These are phyloP conservation scores for Diloba caeruleocephala DNA, from an alignment of 2,888 invertebrate genomes.

Conservation along the genomic window DNA sequence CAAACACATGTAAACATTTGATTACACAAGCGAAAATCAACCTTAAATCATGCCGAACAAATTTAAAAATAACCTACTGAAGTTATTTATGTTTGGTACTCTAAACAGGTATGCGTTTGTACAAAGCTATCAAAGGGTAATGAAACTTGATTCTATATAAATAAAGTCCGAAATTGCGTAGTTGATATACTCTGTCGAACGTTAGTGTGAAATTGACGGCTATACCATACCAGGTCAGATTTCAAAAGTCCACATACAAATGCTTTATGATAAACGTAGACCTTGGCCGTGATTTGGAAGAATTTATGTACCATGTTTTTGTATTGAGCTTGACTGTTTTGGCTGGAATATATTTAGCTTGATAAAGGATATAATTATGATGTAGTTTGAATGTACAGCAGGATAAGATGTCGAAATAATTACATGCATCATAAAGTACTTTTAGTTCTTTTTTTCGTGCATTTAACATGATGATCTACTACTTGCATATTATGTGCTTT, in stretches of 20 bases:
- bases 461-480: too few relatives aligned
- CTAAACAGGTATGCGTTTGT: conserved; percentile 36
- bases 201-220: conserved; percentile 29
- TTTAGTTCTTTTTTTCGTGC: too few relatives aligned
- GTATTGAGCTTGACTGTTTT: not conserved
- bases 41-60: conserved; percentile 8
- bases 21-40: conserved; percentile 21
- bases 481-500: too few relatives aligned
- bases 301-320: conserved; percentile 3
- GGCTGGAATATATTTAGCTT: too few relatives aligned
- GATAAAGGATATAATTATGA: too few relatives aligned
- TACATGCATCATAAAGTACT: too few relatives aligned
- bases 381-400: too few relatives aligned
- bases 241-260: conserved; percentile 42
- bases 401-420: too few relatives aligned
- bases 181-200: conserved; percentile 20
- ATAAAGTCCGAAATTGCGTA: conserved; percentile 30
- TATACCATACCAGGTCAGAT: conserved; percentile 48
- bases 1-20: conserved; percentile 32
- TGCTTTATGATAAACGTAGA: conserved; percentile 16
- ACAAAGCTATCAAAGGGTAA: conserved; percentile 39
- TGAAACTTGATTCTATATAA: conserved; percentile 32
- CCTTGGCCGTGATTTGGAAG: conserved; percentile 17
- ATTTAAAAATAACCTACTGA: conserved; percentile 6
- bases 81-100: conserved; percentile 20